These are phyloP conservation scores for Autographa pulchrina DNA, from an alignment of 2,888 invertebrate genomes.

Conservation along the genomic window DNA sequence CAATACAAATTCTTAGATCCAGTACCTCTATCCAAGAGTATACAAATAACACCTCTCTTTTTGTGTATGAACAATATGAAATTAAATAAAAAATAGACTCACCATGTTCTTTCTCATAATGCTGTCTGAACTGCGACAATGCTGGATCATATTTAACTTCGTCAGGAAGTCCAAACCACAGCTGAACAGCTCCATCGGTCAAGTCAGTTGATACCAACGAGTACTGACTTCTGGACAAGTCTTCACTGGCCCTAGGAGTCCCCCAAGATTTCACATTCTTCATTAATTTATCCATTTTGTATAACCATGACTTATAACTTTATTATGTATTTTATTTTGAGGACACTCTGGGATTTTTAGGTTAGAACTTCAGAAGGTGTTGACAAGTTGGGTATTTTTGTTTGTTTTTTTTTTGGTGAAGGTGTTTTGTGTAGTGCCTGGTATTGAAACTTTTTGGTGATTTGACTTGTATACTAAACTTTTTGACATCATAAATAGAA, in stretches of 20 bases:
- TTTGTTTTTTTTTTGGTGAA: not conserved
- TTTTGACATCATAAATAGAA: too few species aligned
- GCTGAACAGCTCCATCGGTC: conserved; percentile 89
- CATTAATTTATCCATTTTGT: conserved; percentile 72
- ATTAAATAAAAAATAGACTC: conserved; percentile 59
- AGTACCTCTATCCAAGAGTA: too few species aligned
- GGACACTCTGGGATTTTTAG: conserved; percentile 38
- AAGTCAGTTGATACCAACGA: conserved; percentile 87
- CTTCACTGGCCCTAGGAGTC: conserved; percentile 79
- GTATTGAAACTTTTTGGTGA: conserved; percentile 2
- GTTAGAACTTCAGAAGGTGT: conserved; percentile 16
- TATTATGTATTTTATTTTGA: not conserved
- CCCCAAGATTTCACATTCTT: conserved; percentile 76
- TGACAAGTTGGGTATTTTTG: conserved; percentile 37
- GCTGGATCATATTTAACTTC: conserved; percentile 92
- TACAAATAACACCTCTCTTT: too few species aligned
- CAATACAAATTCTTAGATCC: too few species aligned
- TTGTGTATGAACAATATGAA: too few species aligned
- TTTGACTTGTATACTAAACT: not conserved
- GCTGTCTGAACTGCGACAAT: conserved; percentile 88
- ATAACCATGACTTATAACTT: conserved; percentile 11
- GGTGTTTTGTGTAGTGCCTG: not conserved
- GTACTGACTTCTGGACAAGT: conserved; percentile 84
- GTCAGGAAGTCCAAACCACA: conserved; percentile 91
- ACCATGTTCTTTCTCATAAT: conserved; percentile 87